Percentiles rank a stretch among this genome's conserved stretches.
phyloP scores from a whole-genome alignment of 2,113 vertebrate species.

The Heliornis fulica region DNA sequence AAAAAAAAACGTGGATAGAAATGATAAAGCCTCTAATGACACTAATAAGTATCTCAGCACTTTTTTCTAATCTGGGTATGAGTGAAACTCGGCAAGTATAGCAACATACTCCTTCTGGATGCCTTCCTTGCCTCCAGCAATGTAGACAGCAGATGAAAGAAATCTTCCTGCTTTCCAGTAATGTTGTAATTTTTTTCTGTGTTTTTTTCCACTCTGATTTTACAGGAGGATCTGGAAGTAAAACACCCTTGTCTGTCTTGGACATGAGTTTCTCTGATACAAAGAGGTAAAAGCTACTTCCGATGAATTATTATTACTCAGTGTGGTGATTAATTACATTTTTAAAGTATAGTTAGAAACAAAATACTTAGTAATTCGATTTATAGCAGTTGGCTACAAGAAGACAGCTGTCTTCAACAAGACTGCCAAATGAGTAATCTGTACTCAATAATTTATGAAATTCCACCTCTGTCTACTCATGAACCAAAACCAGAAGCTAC shows the following conservation, averaged over 20 bases:
- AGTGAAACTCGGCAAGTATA: neutral
- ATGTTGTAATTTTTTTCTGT: neutral
- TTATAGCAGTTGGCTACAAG: neutral
- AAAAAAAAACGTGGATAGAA: neutral
- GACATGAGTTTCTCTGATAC: neutral
- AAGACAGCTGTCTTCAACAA: neutral
- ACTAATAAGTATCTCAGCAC: neutral
- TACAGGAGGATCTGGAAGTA: neutral
- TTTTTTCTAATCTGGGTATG: neutral
- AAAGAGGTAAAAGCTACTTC: neutral
- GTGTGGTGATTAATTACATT: neutral
- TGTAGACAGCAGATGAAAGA: neutral
- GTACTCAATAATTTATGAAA: conserved; percentile 12
- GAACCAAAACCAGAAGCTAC: neutral
- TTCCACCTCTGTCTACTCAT: neutral
- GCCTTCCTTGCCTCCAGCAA: neutral
- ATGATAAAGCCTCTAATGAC: neutral
- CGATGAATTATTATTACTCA: neutral
- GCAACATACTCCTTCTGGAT: neutral
- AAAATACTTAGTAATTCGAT: neutral
- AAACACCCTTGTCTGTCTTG: neutral
- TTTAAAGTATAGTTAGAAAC: neutral
- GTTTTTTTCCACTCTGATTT: neutral
- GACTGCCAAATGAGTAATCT: neutral
- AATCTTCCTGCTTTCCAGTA: neutral